Evolutionary conservation across 2,888 invertebrate genomes (phyloP).

Genomic region (Beris chalybata): DNA sequence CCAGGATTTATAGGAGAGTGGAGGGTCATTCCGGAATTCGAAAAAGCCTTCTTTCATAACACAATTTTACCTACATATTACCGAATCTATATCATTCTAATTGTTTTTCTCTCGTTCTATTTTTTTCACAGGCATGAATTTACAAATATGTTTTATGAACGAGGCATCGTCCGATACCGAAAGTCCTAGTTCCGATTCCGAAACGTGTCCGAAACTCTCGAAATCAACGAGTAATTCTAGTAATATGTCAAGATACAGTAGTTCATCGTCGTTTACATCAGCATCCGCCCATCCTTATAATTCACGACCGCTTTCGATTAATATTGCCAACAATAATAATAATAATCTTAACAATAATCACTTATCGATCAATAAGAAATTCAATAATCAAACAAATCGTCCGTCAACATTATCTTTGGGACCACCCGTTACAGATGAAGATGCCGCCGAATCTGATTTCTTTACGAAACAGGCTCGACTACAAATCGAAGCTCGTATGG

Average conservation of each 20-base stretch:
- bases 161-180: slow-evolving; percentile 85
- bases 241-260: slow-evolving; percentile 38
- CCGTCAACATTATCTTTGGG: slow-evolving; percentile 58
- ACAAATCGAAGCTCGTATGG: slow-evolving; percentile 85
- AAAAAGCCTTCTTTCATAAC: too few species aligned
- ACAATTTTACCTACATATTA: too few species aligned
- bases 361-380: slow-evolving; percentile 41
- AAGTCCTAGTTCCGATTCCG: slow-evolving; percentile 74
- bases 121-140: slow-evolving; percentile 76
- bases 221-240: slow-evolving; percentile 43
- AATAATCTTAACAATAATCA: slow-evolving; percentile 36
- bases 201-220: slow-evolving; percentile 56
- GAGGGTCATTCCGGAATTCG: too few species aligned
- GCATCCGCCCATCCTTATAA: slow-evolving; percentile 45
- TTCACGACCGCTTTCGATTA: slow-evolving; percentile 47
- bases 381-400: slow-evolving; percentile 43
- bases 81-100: too few species aligned
- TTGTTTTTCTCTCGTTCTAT: too few species aligned
- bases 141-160: slow-evolving; percentile 96
- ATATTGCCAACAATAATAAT: slow-evolving; percentile 41
- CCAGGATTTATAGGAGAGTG: too few species aligned
- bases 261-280: slow-evolving; percentile 31
- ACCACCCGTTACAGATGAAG: slow-evolving; percentile 57
- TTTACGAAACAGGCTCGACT: slow-evolving; percentile 78
- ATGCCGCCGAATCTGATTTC: slow-evolving; percentile 73